Evolutionary conservation across 2,797 vertebrate genomes (phyloP), one percentile per base, ranked within the genome.

Genomic region (Remorina albescens): DNA sequence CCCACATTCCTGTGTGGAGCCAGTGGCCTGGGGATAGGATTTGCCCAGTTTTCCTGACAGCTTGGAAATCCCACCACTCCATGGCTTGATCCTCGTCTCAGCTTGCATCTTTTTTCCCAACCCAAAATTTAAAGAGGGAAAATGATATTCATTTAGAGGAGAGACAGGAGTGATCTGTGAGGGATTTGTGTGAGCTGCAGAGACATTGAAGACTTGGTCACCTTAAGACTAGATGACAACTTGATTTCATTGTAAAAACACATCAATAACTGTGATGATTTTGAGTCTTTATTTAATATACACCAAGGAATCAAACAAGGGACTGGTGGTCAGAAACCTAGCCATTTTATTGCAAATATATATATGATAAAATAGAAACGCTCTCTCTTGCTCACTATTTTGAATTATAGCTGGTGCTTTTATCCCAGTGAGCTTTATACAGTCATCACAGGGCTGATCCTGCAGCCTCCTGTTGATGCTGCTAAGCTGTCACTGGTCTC

Each of bases 1-100:
- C 83, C 83, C 36, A 2, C 90, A 92, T 92, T 91, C 91, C 87
- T 89, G 76, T 56, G 79, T 85, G 86, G 89, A 90, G 88, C 90
- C 89, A 78, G 86, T 78, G 86, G 89, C 90, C 89, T 72, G 77
- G 85, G 89, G 89, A 86, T 85, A 85, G 90, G 87, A 91, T 91
- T 88, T 88, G 84, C 86, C 80, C 73, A 44, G 81, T 93, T 91
- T 90, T 91, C 80, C 79, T 73, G 76, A 90, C 87, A 83, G 85
- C 81, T 88, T 83, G 74, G 79, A 91, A 92, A 91, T 89, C 90
- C 87, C 81, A 82, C 77, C 78, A 85, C 86, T 92, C 81, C 74
- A 71, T 7, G 44, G 69, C 81, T 80, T 88, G 87, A 91, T 89
- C 90, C 88, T 72, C 80, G 23, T 88, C 88, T 93, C 89, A 82